Percentiles rank a stretch among this genome's conserved stretches.
These are phyloP conservation scores for Haplotaxodon microlepis DNA, from an alignment of 2,113 vertebrate species.

Conservation along the genomic window DNA sequence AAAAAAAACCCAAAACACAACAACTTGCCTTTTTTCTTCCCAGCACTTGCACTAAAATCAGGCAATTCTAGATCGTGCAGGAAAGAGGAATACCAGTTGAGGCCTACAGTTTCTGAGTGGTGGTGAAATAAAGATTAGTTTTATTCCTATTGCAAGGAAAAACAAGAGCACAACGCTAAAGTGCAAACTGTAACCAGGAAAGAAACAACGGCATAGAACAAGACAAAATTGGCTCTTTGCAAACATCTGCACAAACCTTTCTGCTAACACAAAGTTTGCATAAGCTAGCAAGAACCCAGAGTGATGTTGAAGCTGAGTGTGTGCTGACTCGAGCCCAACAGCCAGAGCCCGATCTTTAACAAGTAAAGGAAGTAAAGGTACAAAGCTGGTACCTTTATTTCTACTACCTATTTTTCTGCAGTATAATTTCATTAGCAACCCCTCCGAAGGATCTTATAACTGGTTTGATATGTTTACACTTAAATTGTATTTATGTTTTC, in stretches of 20 bases:
- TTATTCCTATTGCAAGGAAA: neutral
- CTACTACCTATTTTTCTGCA: neutral
- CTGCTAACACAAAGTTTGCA: neutral
- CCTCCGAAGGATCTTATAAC: neutral
- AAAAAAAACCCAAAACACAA: accelerated
- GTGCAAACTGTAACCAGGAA: neutral
- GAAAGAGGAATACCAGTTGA: neutral
- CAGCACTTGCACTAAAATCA: neutral
- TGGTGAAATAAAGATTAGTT: neutral
- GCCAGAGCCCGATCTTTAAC: neutral
- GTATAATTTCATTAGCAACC: too few species aligned
- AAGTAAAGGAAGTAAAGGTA: neutral
- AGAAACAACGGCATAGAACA: neutral
- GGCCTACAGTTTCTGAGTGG: neutral
- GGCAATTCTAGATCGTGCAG: neutral
- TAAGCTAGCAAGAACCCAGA: neutral
- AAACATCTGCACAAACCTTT: neutral
- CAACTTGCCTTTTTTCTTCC: neutral
- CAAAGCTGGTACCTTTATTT: neutral
- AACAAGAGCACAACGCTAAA: neutral
- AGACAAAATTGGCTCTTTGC: neutral
- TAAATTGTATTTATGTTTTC: neutral
- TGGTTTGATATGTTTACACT: neutral
- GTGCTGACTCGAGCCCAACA: neutral
- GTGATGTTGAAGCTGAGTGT: neutral